phyloP scores from a whole-genome alignment of 2,113 vertebrate species.

The Sialia sialis region DNA sequence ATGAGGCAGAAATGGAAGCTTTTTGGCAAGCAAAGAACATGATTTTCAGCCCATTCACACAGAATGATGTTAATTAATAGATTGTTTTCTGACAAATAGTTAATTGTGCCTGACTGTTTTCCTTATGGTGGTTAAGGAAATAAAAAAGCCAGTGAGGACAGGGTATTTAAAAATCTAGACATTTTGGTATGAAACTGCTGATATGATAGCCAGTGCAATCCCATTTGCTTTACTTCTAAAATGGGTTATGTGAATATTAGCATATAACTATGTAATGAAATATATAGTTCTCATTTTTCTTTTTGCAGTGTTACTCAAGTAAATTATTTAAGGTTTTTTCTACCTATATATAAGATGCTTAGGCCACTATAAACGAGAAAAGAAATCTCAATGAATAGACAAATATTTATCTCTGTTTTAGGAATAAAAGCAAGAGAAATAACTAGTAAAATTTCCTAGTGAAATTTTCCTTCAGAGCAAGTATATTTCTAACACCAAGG shows the following conservation, averaged over 20 bases:
- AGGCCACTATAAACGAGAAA: not conserved
- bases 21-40: not conserved
- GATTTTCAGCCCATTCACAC: not conserved
- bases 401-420: not conserved
- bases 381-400: not conserved
- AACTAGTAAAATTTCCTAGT: not conserved
- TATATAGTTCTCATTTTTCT: not conserved
- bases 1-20: slow-evolving; percentile 19
- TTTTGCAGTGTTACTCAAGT: not conserved
- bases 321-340: not conserved
- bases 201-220: not conserved
- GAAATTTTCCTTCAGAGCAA: not conserved
- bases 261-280: not conserved
- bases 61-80: slow-evolving; percentile 45
- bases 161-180: not conserved
- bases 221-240: not conserved
- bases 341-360: not conserved
- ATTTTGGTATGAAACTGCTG: not conserved
- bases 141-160: not conserved
- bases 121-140: not conserved
- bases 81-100: slow-evolving; percentile 49
- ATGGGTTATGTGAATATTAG: not conserved
- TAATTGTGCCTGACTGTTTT: slow-evolving; percentile 37
- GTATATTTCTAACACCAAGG: not conserved
- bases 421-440: not conserved